A percentile compares a stretch with the other conserved stretches of the same genome.
Evolutionary conservation across 2,888 invertebrate species (phyloP).

Genomic region (Drosophila borealis): DNA sequence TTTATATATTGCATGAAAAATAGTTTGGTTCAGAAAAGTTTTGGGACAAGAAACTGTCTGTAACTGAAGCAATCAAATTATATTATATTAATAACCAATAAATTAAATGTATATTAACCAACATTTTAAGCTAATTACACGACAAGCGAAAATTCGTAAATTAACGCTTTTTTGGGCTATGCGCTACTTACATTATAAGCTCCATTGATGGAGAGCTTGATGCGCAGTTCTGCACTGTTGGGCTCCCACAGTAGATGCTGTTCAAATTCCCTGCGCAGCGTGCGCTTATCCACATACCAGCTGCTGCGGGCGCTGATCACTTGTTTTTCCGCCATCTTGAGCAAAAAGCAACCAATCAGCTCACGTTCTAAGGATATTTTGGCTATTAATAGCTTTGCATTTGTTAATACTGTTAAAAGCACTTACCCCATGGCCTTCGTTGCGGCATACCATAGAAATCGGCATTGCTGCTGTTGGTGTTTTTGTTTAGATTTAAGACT

Average conservation of each 20-base stretch:
- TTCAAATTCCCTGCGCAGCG: constrained; percentile 52
- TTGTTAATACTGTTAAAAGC: not conserved
- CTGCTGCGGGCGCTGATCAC: constrained; percentile 50
- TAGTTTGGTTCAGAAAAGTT: too few species aligned
- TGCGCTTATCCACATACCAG: constrained; percentile 68
- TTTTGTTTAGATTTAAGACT: constrained; percentile 17
- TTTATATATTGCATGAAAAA: too few species aligned
- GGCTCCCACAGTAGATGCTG: constrained; percentile 30
- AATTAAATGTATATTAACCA: too few species aligned
- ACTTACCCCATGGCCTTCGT: constrained; percentile 58
- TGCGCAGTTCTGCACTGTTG: constrained; percentile 28
- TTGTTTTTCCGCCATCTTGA: constrained; percentile 61
- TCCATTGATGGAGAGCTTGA: constrained; percentile 41
- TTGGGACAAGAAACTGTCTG: too few species aligned
- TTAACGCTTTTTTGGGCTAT: too few species aligned
- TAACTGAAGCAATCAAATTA: too few species aligned
- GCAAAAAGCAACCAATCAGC: constrained; percentile 68
- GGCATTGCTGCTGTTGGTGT: not conserved
- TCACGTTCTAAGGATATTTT: constrained; percentile 58
- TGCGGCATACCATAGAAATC: constrained; percentile 11
- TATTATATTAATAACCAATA: too few species aligned
- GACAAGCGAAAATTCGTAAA: too few species aligned
- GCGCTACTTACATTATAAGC: constrained; percentile 63
- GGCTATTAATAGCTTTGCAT: not conserved
- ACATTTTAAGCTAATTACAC: too few species aligned